Evolutionary conservation across 2,797 vertebrate genomes (phyloP).

Genomic region (Loriculus beryllinus): DNA sequence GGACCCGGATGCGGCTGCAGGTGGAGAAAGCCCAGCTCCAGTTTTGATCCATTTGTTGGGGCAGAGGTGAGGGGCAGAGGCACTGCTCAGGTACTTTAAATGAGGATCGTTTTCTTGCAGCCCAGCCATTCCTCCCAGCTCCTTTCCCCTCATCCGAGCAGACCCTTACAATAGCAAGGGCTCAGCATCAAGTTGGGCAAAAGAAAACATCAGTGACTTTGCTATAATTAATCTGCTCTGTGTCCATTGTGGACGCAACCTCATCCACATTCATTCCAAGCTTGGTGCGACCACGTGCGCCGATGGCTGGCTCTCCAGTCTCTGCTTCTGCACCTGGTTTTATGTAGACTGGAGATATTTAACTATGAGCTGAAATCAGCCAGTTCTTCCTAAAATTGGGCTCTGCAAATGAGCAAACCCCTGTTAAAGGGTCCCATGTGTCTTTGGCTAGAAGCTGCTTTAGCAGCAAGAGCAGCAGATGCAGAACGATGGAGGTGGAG

Average conservation of each 20-base stretch:
- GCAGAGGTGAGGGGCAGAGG: neutral
- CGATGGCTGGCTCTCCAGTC: rapidly evolving
- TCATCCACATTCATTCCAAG: rapidly evolving
- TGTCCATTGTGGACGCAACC: neutral
- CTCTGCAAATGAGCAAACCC: neutral
- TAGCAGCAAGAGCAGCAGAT: slow-evolving; percentile 46
- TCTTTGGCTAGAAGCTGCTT: slow-evolving; percentile 36
- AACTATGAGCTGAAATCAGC: neutral
- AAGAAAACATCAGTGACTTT: neutral
- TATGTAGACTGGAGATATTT: neutral
- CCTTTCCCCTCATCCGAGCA: neutral
- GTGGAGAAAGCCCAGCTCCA: neutral
- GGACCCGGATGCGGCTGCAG: neutral
- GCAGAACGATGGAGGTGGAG: neutral
- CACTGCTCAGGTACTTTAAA: neutral
- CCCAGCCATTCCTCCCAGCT: neutral
- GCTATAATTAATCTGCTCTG: neutral
- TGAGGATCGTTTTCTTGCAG: neutral
- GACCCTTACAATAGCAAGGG: neutral
- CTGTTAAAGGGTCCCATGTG: slow-evolving; percentile 50
- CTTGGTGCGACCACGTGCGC: neutral
- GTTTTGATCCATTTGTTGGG: neutral
- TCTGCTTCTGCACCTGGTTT: neutral
- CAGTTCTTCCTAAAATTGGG: neutral
- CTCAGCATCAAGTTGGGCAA: neutral